phyloP scores from a whole-genome alignment of 2,113 vertebrate species.

The Antidorcas marsupialis region DNA sequence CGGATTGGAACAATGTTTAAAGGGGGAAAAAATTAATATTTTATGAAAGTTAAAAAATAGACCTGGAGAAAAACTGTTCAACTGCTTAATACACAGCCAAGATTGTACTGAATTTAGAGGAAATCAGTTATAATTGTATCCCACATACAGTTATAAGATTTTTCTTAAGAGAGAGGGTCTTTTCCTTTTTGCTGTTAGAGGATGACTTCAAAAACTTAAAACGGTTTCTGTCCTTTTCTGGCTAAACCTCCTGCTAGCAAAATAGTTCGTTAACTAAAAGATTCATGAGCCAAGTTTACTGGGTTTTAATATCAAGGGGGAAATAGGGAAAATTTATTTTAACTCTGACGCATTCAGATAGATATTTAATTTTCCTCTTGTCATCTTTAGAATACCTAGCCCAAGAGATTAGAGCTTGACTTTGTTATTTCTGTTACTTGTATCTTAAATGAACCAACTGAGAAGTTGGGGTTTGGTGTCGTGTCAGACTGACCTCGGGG shows the following conservation, averaged over 20 bases:
- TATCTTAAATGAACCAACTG: background rate
- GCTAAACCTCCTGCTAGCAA: background rate
- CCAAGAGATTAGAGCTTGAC: background rate
- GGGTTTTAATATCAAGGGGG: background rate
- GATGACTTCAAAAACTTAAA: background rate
- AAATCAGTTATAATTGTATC: background rate
- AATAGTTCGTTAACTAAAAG: background rate
- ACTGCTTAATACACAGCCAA: background rate
- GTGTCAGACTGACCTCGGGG: accelerated
- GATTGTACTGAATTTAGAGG: background rate
- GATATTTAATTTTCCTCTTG: background rate
- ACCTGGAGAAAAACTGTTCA: background rate
- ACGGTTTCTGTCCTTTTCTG: background rate
- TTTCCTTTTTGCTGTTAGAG: background rate
- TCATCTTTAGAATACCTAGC: background rate
- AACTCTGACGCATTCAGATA: background rate
- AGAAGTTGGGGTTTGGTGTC: background rate
- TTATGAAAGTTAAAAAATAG: slow-evolving; percentile 1
- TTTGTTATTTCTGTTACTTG: background rate
- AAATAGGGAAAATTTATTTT: background rate
- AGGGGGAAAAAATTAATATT: background rate
- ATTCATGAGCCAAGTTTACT: background rate
- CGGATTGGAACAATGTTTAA: background rate
- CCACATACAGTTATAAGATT: background rate
- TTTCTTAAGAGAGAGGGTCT: background rate